A percentile compares a stretch with the other conserved stretches of the same genome.
These are phyloP conservation scores for Sphaeridia pumilis DNA, from an alignment of 2,888 invertebrate species.

Conservation along the genomic window DNA sequence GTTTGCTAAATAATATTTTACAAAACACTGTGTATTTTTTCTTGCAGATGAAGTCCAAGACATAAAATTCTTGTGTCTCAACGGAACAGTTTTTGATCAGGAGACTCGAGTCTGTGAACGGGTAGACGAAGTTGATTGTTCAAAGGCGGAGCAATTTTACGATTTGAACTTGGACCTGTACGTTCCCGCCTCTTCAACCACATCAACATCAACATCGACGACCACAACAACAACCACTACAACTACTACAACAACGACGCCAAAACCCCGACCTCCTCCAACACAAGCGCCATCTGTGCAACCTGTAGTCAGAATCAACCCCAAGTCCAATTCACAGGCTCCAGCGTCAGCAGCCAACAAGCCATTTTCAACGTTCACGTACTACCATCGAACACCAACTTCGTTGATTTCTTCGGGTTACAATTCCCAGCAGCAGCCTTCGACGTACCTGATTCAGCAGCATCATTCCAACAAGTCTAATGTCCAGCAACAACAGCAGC, in stretches of 20 bases:
- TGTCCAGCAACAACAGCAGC: too few relatives aligned
- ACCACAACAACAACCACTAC: conserved; percentile 27
- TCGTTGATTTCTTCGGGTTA: conserved; percentile 33
- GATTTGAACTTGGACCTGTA: conserved; percentile 73
- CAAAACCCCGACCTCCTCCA: conserved; percentile 18
- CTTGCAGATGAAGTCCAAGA: conserved; percentile 37
- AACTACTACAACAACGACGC: conserved; percentile 37
- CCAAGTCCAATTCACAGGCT: too few relatives aligned
- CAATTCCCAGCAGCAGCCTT: conserved; percentile 29
- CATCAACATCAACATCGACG: conserved; percentile 35
- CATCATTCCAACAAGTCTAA: conserved; percentile 10
- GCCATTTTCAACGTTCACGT: conserved; percentile 31
- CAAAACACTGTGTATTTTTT: too few relatives aligned
- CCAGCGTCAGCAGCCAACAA: conserved; percentile 16
- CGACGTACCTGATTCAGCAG: conserved; percentile 31
- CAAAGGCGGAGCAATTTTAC: conserved; percentile 70
- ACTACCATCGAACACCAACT: conserved; percentile 33
- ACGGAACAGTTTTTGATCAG: conserved; percentile 81
- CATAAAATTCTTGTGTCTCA: conserved; percentile 65
- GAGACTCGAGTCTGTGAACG: conserved; percentile 66
- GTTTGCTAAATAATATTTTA: too few relatives aligned
- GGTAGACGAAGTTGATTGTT: conserved; percentile 75
- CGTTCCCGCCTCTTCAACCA: conserved; percentile 45
- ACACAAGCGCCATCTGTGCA: conserved; percentile 1
- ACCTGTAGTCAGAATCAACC: conserved; percentile 1